These are phyloP conservation scores for Tor tambroides DNA, from an alignment of 2,113 vertebrate genomes.

Conservation along the genomic window DNA sequence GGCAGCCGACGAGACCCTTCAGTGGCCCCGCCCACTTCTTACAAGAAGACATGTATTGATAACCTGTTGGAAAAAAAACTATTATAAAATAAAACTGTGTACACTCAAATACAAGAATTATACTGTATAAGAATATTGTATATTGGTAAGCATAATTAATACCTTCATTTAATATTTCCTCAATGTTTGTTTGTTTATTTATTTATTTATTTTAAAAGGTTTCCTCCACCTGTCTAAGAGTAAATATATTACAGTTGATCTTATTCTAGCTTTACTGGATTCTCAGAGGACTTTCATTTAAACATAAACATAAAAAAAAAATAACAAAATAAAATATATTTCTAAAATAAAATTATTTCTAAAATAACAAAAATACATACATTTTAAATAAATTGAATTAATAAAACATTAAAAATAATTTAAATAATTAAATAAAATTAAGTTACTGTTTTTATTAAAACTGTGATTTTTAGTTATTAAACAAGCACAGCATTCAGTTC, in stretches of 20 bases:
- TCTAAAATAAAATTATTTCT: neutral
- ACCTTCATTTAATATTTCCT: neutral
- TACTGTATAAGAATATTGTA: neutral
- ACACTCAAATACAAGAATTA: neutral
- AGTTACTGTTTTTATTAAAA: neutral
- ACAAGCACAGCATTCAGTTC: neutral
- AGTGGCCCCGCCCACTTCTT: neutral
- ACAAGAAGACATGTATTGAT: neutral
- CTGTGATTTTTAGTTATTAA: neutral
- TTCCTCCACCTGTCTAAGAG: neutral
- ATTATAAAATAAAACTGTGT: neutral
- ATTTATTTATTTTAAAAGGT: neutral
- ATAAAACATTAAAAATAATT: neutral
- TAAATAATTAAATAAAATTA: neutral
- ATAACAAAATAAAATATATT: neutral
- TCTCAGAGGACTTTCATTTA: neutral
- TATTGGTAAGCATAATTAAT: neutral
- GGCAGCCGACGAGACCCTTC: neutral
- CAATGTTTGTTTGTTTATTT: too few species aligned
- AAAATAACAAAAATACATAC: neutral
- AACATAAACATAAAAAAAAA: neutral
- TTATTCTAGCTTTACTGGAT: neutral
- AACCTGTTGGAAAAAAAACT: neutral
- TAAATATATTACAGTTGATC: neutral
- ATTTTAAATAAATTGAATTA: too few species aligned